Percentiles rank a stretch among this genome's conserved stretches.
Evolutionary conservation across 2,888 invertebrate genomes (phyloP).

Genomic region (Acleris emargana): DNA sequence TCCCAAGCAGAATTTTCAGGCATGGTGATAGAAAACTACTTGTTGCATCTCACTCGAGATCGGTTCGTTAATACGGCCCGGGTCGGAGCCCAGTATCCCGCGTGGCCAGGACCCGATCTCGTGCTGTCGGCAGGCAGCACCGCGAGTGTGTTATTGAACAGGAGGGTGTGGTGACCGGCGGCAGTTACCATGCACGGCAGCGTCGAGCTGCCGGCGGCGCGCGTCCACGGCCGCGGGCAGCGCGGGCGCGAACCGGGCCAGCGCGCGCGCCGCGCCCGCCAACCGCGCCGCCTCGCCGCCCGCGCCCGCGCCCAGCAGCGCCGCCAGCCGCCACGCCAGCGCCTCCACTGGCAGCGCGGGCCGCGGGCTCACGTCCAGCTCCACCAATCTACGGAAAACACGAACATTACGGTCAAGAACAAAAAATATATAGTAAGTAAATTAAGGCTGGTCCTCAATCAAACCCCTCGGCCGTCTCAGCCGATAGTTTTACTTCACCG

Average conservation of each 20-base stretch:
- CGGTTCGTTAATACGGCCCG: no score
- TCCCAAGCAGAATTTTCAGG: no score
- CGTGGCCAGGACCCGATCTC: neutral
- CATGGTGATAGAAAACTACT: no score
- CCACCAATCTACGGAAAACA: conserved; percentile 60
- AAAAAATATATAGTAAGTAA: no score
- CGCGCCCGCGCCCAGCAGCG: conserved; percentile 85
- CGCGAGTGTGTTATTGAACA: neutral
- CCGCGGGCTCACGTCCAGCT: conserved; percentile 81
- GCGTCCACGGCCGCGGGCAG: conserved; percentile 87
- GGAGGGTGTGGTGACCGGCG: neutral
- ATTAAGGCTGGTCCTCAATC: no score
- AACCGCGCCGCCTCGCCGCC: conserved; percentile 85
- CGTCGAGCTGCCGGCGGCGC: conserved; percentile 89
- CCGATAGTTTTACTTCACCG: no score
- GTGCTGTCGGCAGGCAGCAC: neutral
- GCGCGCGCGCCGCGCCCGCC: conserved; percentile 80
- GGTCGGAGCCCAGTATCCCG: no score
- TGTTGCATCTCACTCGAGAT: no score
- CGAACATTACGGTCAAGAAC: neutral
- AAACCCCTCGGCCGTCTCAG: no score
- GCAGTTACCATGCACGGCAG: conserved; percentile 90
- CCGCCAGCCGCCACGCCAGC: conserved; percentile 93
- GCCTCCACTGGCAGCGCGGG: conserved; percentile 89
- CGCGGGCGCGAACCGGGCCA: conserved; percentile 86